These are phyloP conservation scores for Halocaridina rubra DNA, from an alignment of 2,888 invertebrate genomes.

Conservation along the genomic window DNA sequence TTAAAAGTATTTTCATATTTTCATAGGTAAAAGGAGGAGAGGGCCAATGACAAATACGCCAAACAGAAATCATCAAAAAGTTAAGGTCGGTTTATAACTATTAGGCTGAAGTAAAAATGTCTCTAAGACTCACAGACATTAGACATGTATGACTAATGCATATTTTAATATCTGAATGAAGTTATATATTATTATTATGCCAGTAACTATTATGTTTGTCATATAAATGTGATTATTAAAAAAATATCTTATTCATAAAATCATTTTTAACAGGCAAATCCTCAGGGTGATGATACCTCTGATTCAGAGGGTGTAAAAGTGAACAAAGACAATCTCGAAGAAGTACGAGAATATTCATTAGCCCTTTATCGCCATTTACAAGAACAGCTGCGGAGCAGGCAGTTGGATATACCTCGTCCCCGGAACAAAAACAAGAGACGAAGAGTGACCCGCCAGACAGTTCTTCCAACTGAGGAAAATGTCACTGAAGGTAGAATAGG, in stretches of 20 bases:
- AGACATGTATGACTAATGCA: too few relatives aligned
- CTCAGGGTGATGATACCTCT: neutral
- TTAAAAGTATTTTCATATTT: too few relatives aligned
- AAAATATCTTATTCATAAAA: neutral
- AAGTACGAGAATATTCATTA: constrained; percentile 35
- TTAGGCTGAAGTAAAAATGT: too few relatives aligned
- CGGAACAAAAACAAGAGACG: neutral
- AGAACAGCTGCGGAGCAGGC: constrained; percentile 21
- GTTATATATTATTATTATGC: neutral
- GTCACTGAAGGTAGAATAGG: neutral
- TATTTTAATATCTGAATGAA: too few relatives aligned
- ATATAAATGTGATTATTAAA: neutral
- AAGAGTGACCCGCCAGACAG: constrained; percentile 23
- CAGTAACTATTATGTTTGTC: neutral
- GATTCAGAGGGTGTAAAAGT: neutral
- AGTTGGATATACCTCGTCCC: constrained; percentile 4
- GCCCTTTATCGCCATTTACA: constrained; percentile 32
- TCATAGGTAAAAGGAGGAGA: neutral
- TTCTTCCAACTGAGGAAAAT: neutral
- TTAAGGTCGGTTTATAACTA: too few relatives aligned
- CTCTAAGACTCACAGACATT: too few relatives aligned
- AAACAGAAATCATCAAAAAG: too few relatives aligned
- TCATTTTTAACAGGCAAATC: neutral
- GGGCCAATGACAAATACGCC: neutral
- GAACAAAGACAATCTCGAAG: constrained; percentile 9